Base-by-base conservation (phyloP, 2,888 invertebrate genomes). In the Drosophila colorata region DNA sequence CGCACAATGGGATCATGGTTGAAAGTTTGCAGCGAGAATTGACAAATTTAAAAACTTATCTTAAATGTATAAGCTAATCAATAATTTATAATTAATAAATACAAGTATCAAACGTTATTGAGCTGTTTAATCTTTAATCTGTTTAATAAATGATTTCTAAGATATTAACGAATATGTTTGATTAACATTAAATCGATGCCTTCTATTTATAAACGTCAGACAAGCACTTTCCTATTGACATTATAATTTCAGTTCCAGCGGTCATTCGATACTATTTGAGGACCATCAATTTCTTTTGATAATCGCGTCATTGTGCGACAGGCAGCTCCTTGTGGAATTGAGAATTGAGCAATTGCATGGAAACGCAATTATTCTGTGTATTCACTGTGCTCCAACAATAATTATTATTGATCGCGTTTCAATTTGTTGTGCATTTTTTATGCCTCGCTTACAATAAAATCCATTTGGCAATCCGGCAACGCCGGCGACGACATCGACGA, bases 361-460 rank as follows among this genome's bases (percentile, higher is more conserved):
- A 88, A 81, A 80, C 80, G 83, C 83, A 90, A 89, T 89, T 89
- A 90, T 88, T 76, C 73, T 85, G 88, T 78, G 88, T 89, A 89
- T 77, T 82, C 82, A 72, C 76, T 85, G 75, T 81, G 73, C 76
- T 58, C 63, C 83, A 75, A 69, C 73, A 80, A 82, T 90, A 90
- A 88, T 88, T 89, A 90, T 90, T 88, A 90, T 88, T 90, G 88
- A 90, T 90, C 86, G 87, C 55, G 74, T 87, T 85, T 88, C 88
- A 83, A 83, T 83, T 87, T 83, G 88, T 77, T 86, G 83, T 76
- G 80, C 83, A 82, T 67, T 74, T 60, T 67, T 73, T 71, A 78
- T 65, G 70, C 70, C 67, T 67, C 67, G 60, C 69, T 64, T 74
- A 83, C 77, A 74, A 74, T 74, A 61, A 78, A 80, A 80, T 79